Percentiles rank a stretch among this genome's conserved stretches.
Conservation (phyloP, 2,888 invertebrate species). For the Lysandra coridon region DNA sequence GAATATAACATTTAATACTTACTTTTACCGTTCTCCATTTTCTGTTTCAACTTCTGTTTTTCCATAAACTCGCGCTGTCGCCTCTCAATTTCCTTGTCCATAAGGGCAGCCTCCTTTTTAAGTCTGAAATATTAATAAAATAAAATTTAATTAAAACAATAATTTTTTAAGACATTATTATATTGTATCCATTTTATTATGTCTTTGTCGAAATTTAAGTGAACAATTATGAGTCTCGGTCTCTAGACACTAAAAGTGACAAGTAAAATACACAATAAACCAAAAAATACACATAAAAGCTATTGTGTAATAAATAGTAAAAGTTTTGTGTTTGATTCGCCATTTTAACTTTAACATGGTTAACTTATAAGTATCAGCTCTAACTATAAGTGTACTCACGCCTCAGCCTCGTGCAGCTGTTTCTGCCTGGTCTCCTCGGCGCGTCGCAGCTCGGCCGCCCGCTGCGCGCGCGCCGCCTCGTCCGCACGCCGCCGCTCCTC, state of each 20-base stretch:
- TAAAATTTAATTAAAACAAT: too few relatives aligned
- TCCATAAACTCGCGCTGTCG: slow-evolving; percentile 65
- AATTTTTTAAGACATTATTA: too few relatives aligned
- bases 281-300: too few relatives aligned
- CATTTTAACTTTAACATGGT: too few relatives aligned
- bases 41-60: slow-evolving; percentile 62
- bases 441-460: slow-evolving; percentile 59
- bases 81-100: slow-evolving; percentile 74
- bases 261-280: too few relatives aligned
- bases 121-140: slow-evolving; percentile 47
- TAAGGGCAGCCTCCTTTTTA: slow-evolving; percentile 66
- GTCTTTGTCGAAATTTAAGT: too few relatives aligned
- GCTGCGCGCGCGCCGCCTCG: slow-evolving; percentile 57
- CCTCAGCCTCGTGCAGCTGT: slow-evolving; percentile 68
- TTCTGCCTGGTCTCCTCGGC: slow-evolving; percentile 54
- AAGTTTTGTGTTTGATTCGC: too few relatives aligned
- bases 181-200: too few relatives aligned
- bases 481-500: slow-evolving; percentile 67
- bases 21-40: slow-evolving; percentile 57
- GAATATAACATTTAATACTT: slow-evolving; percentile 38
- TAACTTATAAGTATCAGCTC: too few relatives aligned
- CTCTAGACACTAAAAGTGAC: too few relatives aligned
- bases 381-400: slow-evolving; percentile 50
- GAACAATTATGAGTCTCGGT: too few relatives aligned
- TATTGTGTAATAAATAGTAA: too few relatives aligned